These are phyloP conservation scores for Oncorhynchus kisutch DNA, from an alignment of 2,113 vertebrate genomes.

Conservation along the genomic window DNA sequence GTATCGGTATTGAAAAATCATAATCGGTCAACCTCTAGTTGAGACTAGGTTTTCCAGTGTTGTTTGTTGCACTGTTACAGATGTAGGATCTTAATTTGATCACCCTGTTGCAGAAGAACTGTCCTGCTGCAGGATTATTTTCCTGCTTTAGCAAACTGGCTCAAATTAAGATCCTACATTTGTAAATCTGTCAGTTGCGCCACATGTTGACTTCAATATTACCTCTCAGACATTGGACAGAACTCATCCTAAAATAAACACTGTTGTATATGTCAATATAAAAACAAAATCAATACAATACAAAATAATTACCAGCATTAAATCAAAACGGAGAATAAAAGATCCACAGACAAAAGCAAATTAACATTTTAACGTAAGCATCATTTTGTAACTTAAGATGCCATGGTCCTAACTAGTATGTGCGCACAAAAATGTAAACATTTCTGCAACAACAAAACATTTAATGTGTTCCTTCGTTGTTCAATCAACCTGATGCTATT, in stretches of 20 bases:
- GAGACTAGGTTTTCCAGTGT: slow-evolving; percentile 14
- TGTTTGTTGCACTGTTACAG: no score
- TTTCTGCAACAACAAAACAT: slow-evolving; percentile 41
- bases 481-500: slow-evolving; percentile 50
- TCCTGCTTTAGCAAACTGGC: no score
- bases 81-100: no score
- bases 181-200: not conserved
- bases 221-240: not conserved
- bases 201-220: not conserved
- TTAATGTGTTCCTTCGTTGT: slow-evolving; percentile 52
- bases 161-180: slow-evolving; percentile 7
- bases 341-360: slow-evolving; percentile 57
- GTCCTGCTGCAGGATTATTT: no score
- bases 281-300: slow-evolving; percentile 40
- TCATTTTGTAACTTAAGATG: slow-evolving; percentile 46
- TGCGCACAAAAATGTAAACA: slow-evolving; percentile 25
- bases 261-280: slow-evolving; percentile 33
- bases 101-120: no score
- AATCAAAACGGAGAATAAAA: slow-evolving; percentile 44
- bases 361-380: slow-evolving; percentile 46
- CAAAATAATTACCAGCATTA: slow-evolving; percentile 51
- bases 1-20: no score
- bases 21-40: not conserved
- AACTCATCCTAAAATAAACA: slow-evolving; percentile 24
- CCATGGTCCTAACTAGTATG: slow-evolving; percentile 41